phyloP scores from a whole-genome alignment of 1,140 invertebrate species.

The Parasteatoda tepidariorum region DNA sequence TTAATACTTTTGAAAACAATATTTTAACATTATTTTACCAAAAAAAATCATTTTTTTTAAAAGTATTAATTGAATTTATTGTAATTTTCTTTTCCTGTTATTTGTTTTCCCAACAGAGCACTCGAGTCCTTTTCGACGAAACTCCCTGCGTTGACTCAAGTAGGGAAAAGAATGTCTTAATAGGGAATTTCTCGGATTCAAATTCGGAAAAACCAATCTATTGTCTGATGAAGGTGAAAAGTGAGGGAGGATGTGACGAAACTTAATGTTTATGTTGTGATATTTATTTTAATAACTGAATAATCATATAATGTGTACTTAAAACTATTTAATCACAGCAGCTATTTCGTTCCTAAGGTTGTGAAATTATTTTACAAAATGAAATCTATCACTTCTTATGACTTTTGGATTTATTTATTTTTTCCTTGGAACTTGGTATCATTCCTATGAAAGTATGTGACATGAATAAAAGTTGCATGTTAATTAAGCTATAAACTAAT shows the following conservation, averaged over 20 bases:
- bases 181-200: background rate
- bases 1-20: too few species aligned
- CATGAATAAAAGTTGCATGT: too few species aligned
- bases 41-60: too few species aligned
- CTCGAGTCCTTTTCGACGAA: too few species aligned
- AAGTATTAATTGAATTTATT: background rate
- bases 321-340: too few species aligned
- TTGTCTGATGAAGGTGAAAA: background rate
- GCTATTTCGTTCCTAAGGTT: background rate
- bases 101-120: background rate
- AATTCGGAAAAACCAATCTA: background rate
- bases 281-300: background rate
- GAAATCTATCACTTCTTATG: background rate
- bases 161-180: background rate
- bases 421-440: background rate
- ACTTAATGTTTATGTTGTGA: background rate
- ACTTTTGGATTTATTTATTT: background rate
- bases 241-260: background rate
- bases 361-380: background rate
- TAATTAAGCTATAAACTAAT: too few species aligned
- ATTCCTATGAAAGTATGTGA: too few species aligned
- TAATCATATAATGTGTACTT: too few species aligned
- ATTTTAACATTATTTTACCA: too few species aligned
- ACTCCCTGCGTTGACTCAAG: background rate
- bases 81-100: background rate